phyloP scores from a whole-genome alignment of 2,888 invertebrate genomes.

The Digitonthophagus gazella region DNA sequence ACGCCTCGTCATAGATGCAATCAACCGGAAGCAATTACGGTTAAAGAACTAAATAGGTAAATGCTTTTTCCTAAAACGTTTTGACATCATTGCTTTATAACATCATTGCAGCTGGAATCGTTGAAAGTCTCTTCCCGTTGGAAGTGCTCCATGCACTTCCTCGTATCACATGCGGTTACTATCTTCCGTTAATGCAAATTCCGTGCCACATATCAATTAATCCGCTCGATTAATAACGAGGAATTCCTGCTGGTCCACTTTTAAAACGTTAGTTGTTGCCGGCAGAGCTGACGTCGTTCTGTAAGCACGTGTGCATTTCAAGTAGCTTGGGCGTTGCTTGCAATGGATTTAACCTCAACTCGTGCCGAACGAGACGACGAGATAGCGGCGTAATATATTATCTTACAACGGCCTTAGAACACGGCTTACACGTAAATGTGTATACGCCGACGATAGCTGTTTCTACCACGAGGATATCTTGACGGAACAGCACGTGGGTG shows the following conservation, averaged over 20 bases:
- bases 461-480: neutral
- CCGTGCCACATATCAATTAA: neutral
- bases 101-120: too few species aligned
- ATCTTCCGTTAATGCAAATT: neutral
- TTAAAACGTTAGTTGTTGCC: neutral
- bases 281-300: neutral
- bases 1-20: neutral
- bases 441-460: neutral
- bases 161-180: neutral
- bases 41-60: neutral
- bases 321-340: conserved; percentile 1
- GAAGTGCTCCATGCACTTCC: neutral
- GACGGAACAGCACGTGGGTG: neutral
- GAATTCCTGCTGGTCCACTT: neutral
- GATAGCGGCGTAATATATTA: neutral
- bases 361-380: conserved; percentile 4
- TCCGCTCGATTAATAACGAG: neutral
- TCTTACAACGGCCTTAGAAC: neutral
- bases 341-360: conserved; percentile 16
- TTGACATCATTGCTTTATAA: too few species aligned
- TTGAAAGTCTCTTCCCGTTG: neutral
- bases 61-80: neutral
- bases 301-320: conserved; percentile 9
- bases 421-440: neutral
- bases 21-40: neutral